A percentile compares a stretch with the other conserved stretches of the same genome.
Conservation (phyloP, 2,113 vertebrate genomes). For the Serranochromis macrocephalus region DNA sequence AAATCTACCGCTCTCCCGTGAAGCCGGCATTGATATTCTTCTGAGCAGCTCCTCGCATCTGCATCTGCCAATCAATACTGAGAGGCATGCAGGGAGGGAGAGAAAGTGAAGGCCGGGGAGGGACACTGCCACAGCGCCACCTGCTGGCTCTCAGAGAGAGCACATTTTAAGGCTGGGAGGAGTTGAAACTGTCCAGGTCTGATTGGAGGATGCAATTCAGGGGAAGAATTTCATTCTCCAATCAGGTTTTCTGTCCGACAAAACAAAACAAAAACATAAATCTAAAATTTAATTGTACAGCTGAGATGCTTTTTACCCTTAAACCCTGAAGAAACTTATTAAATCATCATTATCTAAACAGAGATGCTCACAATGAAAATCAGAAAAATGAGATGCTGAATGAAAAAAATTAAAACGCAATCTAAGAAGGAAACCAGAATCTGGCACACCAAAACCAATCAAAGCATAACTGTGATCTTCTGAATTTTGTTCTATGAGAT, state of each 20-base stretch:
- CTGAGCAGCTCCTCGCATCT: conserved; percentile 2
- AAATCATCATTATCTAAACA: neutral
- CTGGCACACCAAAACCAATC: neutral
- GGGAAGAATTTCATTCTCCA: neutral
- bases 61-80: conserved; percentile 25
- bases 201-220: neutral
- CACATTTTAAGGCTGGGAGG: neutral
- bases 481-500: neutral
- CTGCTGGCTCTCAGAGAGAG: neutral
- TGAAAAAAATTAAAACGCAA: neutral
- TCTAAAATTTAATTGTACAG: neutral
- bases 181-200: neutral
- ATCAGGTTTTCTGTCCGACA: neutral
- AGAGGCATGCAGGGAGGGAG: neutral
- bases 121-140: conserved; percentile 27
- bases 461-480: neutral
- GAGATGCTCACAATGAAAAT: neutral
- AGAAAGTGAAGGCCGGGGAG: neutral
- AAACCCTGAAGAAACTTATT: neutral
- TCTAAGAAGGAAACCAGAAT: neutral
- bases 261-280: neutral
- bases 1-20: neutral
- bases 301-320: neutral
- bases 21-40: conserved; percentile 39
- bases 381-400: neutral